A percentile compares a stretch with the other conserved stretches of the same genome.
Evolutionary conservation across 2,888 invertebrate species (phyloP).

Genomic region (Chrysolina americana): DNA sequence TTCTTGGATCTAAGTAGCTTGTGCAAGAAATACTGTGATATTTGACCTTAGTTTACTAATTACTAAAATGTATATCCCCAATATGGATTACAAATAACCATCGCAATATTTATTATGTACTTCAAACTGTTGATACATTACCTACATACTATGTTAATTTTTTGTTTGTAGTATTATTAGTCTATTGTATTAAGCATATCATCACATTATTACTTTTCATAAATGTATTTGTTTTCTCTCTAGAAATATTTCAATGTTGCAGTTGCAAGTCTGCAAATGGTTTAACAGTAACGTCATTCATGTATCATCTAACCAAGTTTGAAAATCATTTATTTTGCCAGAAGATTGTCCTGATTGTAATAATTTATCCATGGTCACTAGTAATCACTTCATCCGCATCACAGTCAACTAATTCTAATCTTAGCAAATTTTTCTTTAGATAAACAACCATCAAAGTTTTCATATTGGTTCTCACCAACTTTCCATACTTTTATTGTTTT

Average conservation of each 20-base stretch:
- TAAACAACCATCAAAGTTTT: not conserved
- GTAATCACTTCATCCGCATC: not conserved
- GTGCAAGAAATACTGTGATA: conserved; percentile 30
- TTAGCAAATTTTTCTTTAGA: not conserved
- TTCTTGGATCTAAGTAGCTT: conserved; percentile 9
- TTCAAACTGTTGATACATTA: conserved; percentile 25
- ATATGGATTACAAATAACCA: not conserved
- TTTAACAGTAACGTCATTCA: not conserved
- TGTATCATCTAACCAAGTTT: not conserved
- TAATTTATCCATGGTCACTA: not conserved
- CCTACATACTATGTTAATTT: conserved; percentile 44
- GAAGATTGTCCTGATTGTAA: not conserved
- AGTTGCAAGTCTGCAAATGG: not conserved
- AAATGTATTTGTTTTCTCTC: conserved; percentile 31
- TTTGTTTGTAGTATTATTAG: conserved; percentile 39
- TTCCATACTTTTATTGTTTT: not conserved
- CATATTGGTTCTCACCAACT: not conserved
- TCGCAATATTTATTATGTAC: not conserved
- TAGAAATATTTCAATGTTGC: conserved; percentile 19
- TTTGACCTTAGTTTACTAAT: conserved; percentile 33
- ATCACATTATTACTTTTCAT: conserved; percentile 43
- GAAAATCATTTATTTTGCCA: not conserved
- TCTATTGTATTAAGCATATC: conserved; percentile 49
- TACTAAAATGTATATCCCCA: conserved; percentile 11
- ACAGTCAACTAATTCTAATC: not conserved